Evolutionary conservation across 2,113 vertebrate species (phyloP).

Genomic region (Corythaixoides concolor): DNA sequence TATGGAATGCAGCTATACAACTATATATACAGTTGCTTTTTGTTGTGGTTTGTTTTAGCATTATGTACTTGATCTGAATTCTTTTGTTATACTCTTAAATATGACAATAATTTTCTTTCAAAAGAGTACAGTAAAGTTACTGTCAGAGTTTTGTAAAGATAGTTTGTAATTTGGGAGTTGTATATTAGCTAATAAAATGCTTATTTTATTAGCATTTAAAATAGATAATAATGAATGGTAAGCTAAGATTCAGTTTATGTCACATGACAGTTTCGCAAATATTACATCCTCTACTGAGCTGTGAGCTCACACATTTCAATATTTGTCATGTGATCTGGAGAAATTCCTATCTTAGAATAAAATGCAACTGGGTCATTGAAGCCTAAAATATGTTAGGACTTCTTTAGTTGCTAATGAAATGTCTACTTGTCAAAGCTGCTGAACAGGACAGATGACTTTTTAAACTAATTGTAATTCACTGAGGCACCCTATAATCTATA

Average conservation of each 20-base stretch:
- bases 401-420: conserved; percentile 46
- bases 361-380: not conserved
- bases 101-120: conserved; percentile 63
- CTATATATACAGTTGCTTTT: not conserved
- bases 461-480: conserved; percentile 76
- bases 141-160: conserved; percentile 51
- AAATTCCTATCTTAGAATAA: not conserved
- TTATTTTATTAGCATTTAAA: conserved; percentile 57
- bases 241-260: conserved; percentile 46
- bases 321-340: conserved; percentile 1
- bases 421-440: conserved; percentile 60
- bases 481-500: conserved; percentile 64
- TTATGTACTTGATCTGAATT: not conserved
- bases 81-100: not conserved
- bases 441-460: conserved; percentile 62
- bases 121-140: conserved; percentile 36
- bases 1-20: not conserved
- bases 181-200: conserved; percentile 26
- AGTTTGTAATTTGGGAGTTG: conserved; percentile 34
- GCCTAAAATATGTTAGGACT: conserved; percentile 40
- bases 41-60: not conserved
- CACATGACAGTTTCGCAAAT: conserved; percentile 46
- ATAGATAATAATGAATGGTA: conserved; percentile 58
- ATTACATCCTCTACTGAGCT: not conserved
- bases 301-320: not conserved